Evolutionary conservation across 2,888 invertebrate genomes (phyloP).

Genomic region (Lasioglossum villosulum): DNA sequence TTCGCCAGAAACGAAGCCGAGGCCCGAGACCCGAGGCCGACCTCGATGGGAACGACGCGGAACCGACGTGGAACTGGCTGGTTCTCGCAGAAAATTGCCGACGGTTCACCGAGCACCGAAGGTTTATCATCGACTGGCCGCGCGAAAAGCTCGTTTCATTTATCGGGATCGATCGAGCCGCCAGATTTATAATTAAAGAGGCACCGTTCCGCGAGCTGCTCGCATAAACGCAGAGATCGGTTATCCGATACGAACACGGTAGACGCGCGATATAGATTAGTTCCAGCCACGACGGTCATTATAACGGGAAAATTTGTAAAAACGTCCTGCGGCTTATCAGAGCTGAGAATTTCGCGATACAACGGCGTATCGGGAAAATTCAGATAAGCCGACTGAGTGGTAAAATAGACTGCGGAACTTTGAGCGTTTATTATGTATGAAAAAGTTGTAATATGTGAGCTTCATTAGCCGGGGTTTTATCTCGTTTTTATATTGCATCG

Average conservation of each 20-base stretch:
- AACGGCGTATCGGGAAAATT: neutral
- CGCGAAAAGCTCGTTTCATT: constrained; percentile 7
- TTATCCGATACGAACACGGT: neutral
- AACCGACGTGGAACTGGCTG: neutral
- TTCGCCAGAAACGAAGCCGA: constrained; percentile 14
- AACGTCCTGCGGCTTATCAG: constrained; percentile 16
- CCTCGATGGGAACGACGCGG: neutral
- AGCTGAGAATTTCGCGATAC: neutral
- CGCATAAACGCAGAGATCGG: neutral
- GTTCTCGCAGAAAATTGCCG: constrained; percentile 23
- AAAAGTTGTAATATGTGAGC: neutral
- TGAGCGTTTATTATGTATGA: neutral
- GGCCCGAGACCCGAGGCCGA: neutral
- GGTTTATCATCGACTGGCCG: constrained; percentile 17
- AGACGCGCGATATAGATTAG: constrained; percentile 2
- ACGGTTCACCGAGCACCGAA: constrained; percentile 22
- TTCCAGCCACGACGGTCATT: neutral
- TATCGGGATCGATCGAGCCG: constrained; percentile 19
- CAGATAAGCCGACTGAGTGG: neutral
- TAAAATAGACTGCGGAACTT: neutral
- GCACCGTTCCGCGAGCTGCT: neutral
- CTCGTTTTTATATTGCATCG: neutral
- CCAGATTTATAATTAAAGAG: constrained; percentile 29
- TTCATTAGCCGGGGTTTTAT: neutral
- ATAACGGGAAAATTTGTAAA: constrained; percentile 27